Percentiles rank a stretch among this genome's conserved stretches.
Evolutionary conservation across 1,140 invertebrate genomes (phyloP).

Genomic region (Acyrthosiphon pisum): DNA sequence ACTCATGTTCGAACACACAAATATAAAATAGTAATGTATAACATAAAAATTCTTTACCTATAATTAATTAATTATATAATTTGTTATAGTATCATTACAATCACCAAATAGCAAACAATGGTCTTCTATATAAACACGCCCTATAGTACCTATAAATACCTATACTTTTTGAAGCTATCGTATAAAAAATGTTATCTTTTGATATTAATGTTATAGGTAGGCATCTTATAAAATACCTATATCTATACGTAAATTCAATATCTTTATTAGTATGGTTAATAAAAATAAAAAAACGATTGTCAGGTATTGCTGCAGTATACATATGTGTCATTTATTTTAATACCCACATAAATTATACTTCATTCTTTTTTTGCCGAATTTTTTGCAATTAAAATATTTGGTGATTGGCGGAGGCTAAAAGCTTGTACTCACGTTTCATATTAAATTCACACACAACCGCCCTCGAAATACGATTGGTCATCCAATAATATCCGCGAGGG

Average conservation of each 20-base stretch:
- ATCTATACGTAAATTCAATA: neutral
- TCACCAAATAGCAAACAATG: neutral
- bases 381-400: neutral
- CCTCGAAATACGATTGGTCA: neutral
- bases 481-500: neutral
- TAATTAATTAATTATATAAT: neutral
- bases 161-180: neutral
- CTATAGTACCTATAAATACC: neutral
- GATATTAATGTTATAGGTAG: neutral
- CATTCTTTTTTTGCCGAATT: too few species aligned
- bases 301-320: neutral
- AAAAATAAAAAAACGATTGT: neutral
- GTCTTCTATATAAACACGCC: neutral
- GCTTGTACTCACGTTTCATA: neutral
- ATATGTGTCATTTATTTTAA: neutral
- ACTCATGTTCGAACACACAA: neutral
- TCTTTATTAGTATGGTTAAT: constrained; percentile 18
- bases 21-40: neutral
- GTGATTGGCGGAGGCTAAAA: neutral
- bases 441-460: neutral
- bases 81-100: neutral
- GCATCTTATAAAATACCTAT: neutral
- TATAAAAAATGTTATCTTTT: constrained; percentile 12
- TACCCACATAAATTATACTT: neutral
- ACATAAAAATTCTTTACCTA: neutral